Base-by-base conservation (phyloP, 2,888 invertebrate species). In the Stegophylla sp. region DNA sequence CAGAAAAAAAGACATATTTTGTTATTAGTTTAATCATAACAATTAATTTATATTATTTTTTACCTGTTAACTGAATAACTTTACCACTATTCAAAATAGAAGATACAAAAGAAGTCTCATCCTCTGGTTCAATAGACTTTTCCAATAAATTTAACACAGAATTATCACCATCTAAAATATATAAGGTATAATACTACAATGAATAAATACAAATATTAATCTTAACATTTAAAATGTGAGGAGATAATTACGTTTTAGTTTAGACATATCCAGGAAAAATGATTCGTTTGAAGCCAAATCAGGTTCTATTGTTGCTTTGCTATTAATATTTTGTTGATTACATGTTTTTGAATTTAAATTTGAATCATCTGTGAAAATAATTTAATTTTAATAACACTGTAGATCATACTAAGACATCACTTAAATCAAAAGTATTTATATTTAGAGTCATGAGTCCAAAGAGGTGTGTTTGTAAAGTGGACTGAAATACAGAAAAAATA, bases 71-170 rank as follows among this genome's bases (percentile, higher is more conserved):
- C 83, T 94, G 92, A 77, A 96, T 91, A 83, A 93, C 93, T 85
- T 95, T 92, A 0, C 96, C 96, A 86, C 92, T 93, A 88, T 94
- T 93, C 86, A 96, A 90, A 48, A 94, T 95, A 82, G 91, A 92
- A 83, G 92, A 92, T 82, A 95, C 91, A 83, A 93, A 89, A 82
- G 88, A 92, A 87, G 88, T 90, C 84, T 92, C 91, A 86, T 95
- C 95, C 28, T 91, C 89, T 73, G 94, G 92, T 86, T 79, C 79
- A n/a, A 79, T 79, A 61, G 79, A 69, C 12, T 79, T 71, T 61
- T 79, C 79, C 51, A 95, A 90, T 91, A 96, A 69, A n/a, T 79
- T 79, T 59, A 79, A 79, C 26, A 79, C 79, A 13, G 69, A 71
- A 71, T 71, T 74, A 64, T 82, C 83, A 12, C 64, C 64, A 79